Evolutionary conservation across 2,888 invertebrate genomes (phyloP).

Genomic region (Ormyrus rosae): DNA sequence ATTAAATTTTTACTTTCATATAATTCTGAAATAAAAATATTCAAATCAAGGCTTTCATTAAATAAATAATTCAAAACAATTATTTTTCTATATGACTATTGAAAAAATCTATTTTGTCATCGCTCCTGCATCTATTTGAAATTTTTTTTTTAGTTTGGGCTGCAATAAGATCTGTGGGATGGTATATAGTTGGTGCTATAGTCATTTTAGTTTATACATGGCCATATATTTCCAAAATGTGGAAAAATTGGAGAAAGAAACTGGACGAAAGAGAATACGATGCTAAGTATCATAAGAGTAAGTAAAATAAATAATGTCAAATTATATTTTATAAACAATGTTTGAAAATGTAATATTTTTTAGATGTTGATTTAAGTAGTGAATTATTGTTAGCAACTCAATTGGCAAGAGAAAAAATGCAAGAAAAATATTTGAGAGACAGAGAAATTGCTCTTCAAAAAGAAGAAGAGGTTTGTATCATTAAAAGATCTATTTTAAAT

Average conservation of each 20-base stretch:
- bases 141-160: conserved; percentile 63
- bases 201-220: conserved; percentile 69
- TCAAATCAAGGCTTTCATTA: no score
- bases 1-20: no score
- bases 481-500: not conserved
- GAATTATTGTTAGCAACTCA: conserved; percentile 72
- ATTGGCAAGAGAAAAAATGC: conserved; percentile 72
- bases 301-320: conserved; percentile 44
- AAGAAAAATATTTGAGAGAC: conserved; percentile 73
- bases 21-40: no score
- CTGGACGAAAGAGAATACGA: conserved; percentile 73
- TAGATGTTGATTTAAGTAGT: conserved; percentile 75
- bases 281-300: conserved; percentile 77
- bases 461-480: conserved; percentile 70
- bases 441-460: conserved; percentile 70
- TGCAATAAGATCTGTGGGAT: conserved; percentile 69
- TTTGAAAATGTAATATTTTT: conserved; percentile 48
- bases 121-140: not conserved
- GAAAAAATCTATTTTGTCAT: not conserved
- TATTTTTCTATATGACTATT: not conserved
- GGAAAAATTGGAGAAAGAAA: conserved; percentile 68
- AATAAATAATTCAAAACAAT: not conserved
- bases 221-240: conserved; percentile 69
- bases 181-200: conserved; percentile 71
- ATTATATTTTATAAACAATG: conserved; percentile 32